Evolutionary conservation across 2,113 vertebrate genomes (phyloP), one percentile per base, ranked within the genome.

Genomic region (Xenopus borealis): DNA sequence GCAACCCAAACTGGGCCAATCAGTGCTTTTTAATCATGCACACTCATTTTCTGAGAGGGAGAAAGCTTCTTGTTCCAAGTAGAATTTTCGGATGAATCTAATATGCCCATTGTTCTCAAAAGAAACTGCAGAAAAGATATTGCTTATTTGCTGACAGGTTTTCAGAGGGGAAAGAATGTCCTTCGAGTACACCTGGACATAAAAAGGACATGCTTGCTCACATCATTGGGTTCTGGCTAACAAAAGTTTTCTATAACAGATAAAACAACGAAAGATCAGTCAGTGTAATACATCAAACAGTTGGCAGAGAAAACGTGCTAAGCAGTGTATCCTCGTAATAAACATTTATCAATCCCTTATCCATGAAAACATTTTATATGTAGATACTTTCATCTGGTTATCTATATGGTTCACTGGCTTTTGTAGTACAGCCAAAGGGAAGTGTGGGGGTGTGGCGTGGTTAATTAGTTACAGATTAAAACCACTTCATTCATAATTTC

Each of bases 231-330:
- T 68, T 55, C 18, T 69, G 66, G 63, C 66, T 76, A 69, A 76
- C 63, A 64, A 62, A 53, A 50, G 33, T 70, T 69, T 62, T 23
- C 30, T 27, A 69, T 69, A 69, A 47, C 16, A 63, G 66, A 69
- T 63, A 75, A 68, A 69, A 69, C 66, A 75, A 69, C 44, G n/a
- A 40, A 62, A 69, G 65, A 75, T 76, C 74, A 69, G n/a, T 57
- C 47, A 64, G 46, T 20, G 46, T 76, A 76, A 30, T 47, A 69
- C 66, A 69, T 76, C 74, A 76, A 76, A 76, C 66, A 76, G 66
- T 20, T 20, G 11, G 69, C 27, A 63, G 27, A 67, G 62, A 62
- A 27, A 67, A 66, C 14, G 14, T 20, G 50, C 53, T 59, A 67
- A 30, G 33, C 14, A 40, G 57, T 14, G 58, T 44, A n/a, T 63